Conservation (phyloP, 2,888 invertebrate species). For the Lottia gigantea region DNA sequence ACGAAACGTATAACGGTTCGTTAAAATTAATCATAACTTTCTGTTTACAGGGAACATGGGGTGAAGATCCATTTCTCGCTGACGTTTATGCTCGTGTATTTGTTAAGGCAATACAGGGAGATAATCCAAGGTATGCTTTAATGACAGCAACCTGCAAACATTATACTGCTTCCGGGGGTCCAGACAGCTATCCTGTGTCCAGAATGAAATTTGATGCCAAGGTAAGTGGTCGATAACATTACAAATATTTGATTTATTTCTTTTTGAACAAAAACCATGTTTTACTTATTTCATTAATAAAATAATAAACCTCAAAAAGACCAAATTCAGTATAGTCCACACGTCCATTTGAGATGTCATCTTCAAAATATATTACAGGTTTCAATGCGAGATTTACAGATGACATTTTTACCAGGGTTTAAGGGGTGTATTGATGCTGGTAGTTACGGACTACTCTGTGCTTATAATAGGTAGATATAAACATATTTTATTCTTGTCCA, state of each 20-base stretch:
- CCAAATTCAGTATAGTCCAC: no score
- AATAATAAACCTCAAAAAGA: no score
- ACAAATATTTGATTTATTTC: no score
- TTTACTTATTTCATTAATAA: no score
- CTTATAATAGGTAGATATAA: constrained; percentile 65
- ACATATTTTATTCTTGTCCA: no score
- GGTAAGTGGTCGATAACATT: constrained; percentile 30
- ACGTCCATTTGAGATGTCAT: no score
- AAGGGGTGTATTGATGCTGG: constrained; percentile 60
- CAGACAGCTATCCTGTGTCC: constrained; percentile 58
- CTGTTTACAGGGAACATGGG: constrained; percentile 57
- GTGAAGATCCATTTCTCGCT: constrained; percentile 60
- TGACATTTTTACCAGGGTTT: constrained; percentile 63
- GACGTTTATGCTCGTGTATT: constrained; percentile 47
- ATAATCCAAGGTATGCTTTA: constrained; percentile 51
- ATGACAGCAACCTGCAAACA: constrained; percentile 64
- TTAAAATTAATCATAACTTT: background rate
- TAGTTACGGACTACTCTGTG: constrained; percentile 64
- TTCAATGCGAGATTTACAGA: constrained; percentile 53
- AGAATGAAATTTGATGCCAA: constrained; percentile 54
- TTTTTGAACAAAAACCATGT: no score
- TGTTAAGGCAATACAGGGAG: constrained; percentile 59
- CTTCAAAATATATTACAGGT: constrained; percentile 40
- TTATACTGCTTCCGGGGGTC: constrained; percentile 62
- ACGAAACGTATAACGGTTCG: no score